Evolutionary conservation across 92 coral and sea anemone genomes (phyloP).

Genomic region (Zoanthus sociatus): DNA sequence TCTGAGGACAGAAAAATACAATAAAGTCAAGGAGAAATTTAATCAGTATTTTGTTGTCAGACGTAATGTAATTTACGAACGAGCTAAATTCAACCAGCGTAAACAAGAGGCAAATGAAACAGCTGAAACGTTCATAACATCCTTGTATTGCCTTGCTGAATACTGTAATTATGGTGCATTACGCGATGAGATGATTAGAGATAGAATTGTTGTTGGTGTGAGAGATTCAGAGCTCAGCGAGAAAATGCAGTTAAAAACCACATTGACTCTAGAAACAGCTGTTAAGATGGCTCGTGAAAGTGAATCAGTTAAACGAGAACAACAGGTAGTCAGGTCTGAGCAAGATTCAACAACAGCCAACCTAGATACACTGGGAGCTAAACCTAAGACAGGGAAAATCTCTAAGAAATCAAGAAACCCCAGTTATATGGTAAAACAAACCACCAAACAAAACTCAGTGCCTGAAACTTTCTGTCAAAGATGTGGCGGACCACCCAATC

Average conservation of each 20-base stretch:
- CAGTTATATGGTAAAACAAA: background rate
- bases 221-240: conserved; percentile 46
- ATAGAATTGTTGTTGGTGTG: conserved; percentile 59
- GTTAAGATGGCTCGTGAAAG: conserved; percentile 3
- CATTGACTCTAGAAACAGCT: conserved; percentile 9
- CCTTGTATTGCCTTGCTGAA: conserved; percentile 48
- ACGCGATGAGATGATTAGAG: conserved; percentile 60
- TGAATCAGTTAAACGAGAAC: conserved; percentile 2
- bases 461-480: conserved; percentile 31
- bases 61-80: conserved; percentile 49
- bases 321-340: conserved; percentile 17
- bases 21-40: conserved; percentile 58
- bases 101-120: conserved; percentile 40
- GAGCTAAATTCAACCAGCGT: conserved; percentile 62
- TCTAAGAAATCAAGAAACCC: background rate
- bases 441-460: background rate
- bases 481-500: conserved; percentile 35
- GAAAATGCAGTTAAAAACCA: conserved; percentile 48
- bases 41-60: conserved; percentile 27
- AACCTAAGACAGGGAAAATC: background rate
- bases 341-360: conserved; percentile 6
- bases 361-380: conserved; percentile 15
- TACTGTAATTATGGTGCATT: conserved; percentile 55
- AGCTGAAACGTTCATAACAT: conserved; percentile 52
- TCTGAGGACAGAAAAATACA: conserved; percentile 27